Percentiles rank a stretch among this genome's conserved stretches.
phyloP scores from a whole-genome alignment of 2,888 invertebrate genomes.

The Homarus gammarus region DNA sequence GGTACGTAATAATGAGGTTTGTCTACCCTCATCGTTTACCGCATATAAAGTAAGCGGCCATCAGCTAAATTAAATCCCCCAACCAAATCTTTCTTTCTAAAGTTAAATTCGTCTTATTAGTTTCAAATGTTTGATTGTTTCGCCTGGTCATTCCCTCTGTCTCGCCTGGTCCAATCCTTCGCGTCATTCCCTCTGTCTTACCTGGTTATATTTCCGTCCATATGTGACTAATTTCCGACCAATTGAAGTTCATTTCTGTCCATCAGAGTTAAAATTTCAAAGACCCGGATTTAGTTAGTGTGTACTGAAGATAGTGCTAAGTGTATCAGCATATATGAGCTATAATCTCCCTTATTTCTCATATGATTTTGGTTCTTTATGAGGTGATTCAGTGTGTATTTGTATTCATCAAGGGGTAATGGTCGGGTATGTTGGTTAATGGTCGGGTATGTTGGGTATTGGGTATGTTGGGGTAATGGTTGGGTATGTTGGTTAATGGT shows the following conservation, averaged over 20 bases:
- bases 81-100: no score
- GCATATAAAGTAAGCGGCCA: no score
- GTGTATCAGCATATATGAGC: neutral
- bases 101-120: no score
- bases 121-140: no score
- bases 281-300: neutral
- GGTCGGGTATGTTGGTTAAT: no score
- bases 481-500: no score
- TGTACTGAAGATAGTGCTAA: neutral
- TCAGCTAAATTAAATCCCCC: no score
- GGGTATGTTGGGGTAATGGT: no score
- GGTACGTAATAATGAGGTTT: constrained; percentile 14
- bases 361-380: neutral
- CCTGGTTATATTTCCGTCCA: neutral
- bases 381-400: constrained; percentile 29
- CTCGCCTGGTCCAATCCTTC: neutral
- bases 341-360: neutral
- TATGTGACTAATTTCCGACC: neutral
- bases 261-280: neutral
- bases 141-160: no score
- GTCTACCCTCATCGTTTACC: neutral
- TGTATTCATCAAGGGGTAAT: constrained; percentile 13
- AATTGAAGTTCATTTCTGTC: constrained; percentile 1
- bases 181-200: neutral
- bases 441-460: no score